Evolutionary conservation across 2,888 invertebrate genomes (phyloP).

Genomic region (Chorisops tibialis): DNA sequence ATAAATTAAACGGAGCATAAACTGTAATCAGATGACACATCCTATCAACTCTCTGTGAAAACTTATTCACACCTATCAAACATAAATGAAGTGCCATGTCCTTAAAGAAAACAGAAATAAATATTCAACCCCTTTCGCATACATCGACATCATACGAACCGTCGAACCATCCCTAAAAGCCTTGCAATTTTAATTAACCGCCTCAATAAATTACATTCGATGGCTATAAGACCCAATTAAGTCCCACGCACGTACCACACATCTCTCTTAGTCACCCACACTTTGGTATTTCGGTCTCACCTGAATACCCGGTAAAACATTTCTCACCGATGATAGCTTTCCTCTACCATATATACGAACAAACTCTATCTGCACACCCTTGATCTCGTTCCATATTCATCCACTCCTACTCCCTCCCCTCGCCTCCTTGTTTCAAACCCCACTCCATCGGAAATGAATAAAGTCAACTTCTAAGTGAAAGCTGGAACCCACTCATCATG

Average conservation of each 20-base stretch:
- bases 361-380: conserved; percentile 3
- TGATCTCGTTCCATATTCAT: neutral
- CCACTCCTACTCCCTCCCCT: neutral
- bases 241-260: conserved; percentile 14
- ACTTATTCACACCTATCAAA: conserved; percentile 24
- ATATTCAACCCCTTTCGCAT: neutral
- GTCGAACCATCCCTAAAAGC: neutral
- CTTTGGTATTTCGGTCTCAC: conserved; percentile 7
- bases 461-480: conserved; percentile 14
- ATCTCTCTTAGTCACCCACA: neutral
- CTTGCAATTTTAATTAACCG: conserved; percentile 24
- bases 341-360: neutral
- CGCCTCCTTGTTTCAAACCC: neutral
- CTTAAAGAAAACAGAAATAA: conserved; percentile 19
- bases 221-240: conserved; percentile 24
- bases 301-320: conserved; percentile 22
- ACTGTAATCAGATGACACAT: neutral
- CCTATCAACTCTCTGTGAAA: conserved; percentile 8
- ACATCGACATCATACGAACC: neutral
- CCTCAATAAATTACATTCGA: conserved; percentile 25
- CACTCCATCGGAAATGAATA: neutral
- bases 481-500: neutral
- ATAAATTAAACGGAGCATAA: too few species aligned
- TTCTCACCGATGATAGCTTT: conserved; percentile 13
- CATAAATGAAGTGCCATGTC: conserved; percentile 24